phyloP scores from a whole-genome alignment of 2,888 invertebrate species.

The Brassicogethes aeneus region DNA sequence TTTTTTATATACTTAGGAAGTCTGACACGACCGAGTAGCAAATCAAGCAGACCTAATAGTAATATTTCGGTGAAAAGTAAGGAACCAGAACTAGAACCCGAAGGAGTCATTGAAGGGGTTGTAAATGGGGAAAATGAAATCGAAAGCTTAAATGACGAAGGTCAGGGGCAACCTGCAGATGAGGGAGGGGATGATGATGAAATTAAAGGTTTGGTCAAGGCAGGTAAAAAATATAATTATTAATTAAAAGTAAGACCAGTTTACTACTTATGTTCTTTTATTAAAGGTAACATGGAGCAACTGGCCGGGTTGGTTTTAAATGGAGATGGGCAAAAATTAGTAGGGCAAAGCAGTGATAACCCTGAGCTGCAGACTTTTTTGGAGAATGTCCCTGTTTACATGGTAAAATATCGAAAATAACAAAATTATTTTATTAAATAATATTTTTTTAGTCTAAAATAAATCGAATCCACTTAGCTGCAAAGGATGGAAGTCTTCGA shows the following conservation, averaged over 20 bases:
- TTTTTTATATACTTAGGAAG: too few species aligned
- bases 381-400: slow-evolving; percentile 77
- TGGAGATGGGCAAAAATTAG: slow-evolving; percentile 73
- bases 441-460: slow-evolving; percentile 66
- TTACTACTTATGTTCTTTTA: too few species aligned
- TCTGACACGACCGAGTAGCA: slow-evolving; percentile 5
- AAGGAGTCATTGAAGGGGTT: slow-evolving; percentile 39
- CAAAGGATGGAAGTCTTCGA: slow-evolving; percentile 73
- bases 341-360: slow-evolving; percentile 61
- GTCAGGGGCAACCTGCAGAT: slow-evolving; percentile 46
- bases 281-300: slow-evolving; percentile 70
- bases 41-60: slow-evolving; percentile 14
- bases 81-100: slow-evolving; percentile 17
- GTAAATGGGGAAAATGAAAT: slow-evolving; percentile 40
- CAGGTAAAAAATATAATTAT: slow-evolving; percentile 38
- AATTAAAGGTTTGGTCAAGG: slow-evolving; percentile 56
- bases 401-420: slow-evolving; percentile 49
- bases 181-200: slow-evolving; percentile 50
- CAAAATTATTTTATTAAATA: slow-evolving; percentile 2
- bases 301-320: slow-evolving; percentile 81
- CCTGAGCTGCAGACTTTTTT: slow-evolving; percentile 79
- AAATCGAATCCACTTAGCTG: slow-evolving; percentile 76
- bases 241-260: too few species aligned
- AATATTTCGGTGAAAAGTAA: slow-evolving; percentile 17
- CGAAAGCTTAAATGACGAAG: slow-evolving; percentile 41